Conservation (phyloP, 2,888 invertebrate genomes). For the Acleris literana region DNA sequence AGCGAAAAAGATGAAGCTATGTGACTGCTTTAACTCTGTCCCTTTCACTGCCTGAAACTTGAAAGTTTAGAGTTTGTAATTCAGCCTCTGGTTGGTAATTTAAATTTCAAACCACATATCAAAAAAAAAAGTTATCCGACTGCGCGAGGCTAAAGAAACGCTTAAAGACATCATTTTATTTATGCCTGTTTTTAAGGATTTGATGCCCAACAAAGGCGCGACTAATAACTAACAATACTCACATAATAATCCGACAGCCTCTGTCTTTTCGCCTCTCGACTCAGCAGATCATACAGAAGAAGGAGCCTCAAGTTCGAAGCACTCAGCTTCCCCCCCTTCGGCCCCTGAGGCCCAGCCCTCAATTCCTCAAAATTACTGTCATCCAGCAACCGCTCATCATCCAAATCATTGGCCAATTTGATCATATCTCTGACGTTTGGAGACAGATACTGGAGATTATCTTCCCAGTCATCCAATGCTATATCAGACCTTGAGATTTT, state of each 20-base stretch:
- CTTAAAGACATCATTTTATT: no score
- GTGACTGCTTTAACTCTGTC: no score
- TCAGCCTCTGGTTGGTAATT: no score
- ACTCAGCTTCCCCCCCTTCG: conserved; percentile 82
- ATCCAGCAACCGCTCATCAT: conserved; percentile 67
- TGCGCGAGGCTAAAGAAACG: no score
- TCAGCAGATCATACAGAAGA: conserved; percentile 85
- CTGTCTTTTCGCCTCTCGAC: conserved; percentile 86
- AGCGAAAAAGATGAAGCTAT: no score
- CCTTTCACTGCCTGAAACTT: no score
- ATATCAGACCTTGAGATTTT: conserved; percentile 64
- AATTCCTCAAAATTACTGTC: conserved; percentile 56
- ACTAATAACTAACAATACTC: conserved; percentile 50
- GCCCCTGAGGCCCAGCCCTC: conserved; percentile 60
- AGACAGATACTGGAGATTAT: conserved; percentile 73
- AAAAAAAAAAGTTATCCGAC: no score
- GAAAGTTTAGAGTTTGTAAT: no score
- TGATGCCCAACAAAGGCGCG: no score
- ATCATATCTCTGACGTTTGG: conserved; percentile 72
- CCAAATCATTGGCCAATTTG: conserved; percentile 65
- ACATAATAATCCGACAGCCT: conserved; percentile 85
- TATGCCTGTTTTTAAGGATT: no score
- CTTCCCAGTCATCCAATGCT: conserved; percentile 63
- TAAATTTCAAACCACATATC: no score
- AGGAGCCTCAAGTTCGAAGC: conserved; percentile 84